Evolutionary conservation across 2,797 vertebrate species (phyloP).

Genomic region (Nasua narica): DNA sequence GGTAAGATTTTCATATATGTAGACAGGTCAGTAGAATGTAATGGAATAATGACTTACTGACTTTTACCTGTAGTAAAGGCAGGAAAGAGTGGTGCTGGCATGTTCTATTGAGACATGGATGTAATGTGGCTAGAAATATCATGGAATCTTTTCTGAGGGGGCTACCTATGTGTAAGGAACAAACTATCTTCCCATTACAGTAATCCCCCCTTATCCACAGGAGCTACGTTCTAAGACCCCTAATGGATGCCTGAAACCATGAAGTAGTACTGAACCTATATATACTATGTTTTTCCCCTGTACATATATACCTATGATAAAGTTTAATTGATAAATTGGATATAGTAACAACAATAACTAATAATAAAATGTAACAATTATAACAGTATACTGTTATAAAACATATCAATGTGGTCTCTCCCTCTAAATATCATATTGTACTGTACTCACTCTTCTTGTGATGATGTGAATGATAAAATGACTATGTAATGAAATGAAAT

Average conservation of each 20-base stretch:
- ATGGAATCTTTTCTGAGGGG: background rate
- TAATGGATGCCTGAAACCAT: background rate
- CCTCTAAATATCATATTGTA: background rate
- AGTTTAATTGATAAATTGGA: background rate
- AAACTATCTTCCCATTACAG: background rate
- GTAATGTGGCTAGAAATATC: background rate
- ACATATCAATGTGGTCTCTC: background rate
- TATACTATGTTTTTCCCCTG: background rate
- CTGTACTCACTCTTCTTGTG: background rate
- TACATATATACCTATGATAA: background rate
- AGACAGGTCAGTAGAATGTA: background rate
- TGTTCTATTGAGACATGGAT: background rate
- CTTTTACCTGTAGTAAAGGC: background rate
- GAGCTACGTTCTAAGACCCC: background rate
- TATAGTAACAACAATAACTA: background rate
- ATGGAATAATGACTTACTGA: conserved; percentile 2
- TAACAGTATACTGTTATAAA: background rate
- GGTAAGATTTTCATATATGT: background rate
- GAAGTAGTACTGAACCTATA: background rate
- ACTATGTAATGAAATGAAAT: background rate
- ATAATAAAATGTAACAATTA: background rate
- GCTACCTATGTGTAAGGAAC: background rate
- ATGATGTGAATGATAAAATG: background rate
- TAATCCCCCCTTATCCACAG: background rate
- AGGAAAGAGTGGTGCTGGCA: background rate